Base-by-base conservation (phyloP, 2,888 invertebrate species). In the Smittia sp. region DNA sequence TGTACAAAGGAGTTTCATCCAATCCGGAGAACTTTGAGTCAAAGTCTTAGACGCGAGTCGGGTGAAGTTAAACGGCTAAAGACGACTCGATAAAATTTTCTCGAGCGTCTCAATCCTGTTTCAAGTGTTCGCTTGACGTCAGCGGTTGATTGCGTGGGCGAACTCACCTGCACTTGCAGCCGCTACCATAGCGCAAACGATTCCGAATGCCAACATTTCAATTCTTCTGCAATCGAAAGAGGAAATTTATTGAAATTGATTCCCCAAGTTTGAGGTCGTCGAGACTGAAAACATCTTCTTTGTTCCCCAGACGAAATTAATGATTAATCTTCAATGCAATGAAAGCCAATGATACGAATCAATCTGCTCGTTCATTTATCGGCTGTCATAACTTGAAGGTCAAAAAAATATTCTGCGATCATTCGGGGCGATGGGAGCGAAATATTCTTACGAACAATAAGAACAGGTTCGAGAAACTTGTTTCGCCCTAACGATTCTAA, bases 151-250 rank as follows among this genome's bases (percentile, higher is more conserved):
- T 25, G 63, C 25, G 65, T 24, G 32, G 54, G 54, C 54, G 66
- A 74, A 74, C 67, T 74, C 25, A 74, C 67, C 73, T 54, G 70
- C 70, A 73, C 73, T 73, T 1, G 73, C 65, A 38, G 63, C 25
- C 3, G 39, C 73, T 25, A 65, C 46, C 1, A 73, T 7, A 62
- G 63, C 65, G 15, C 63, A 63, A 24, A 73, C 18, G 3, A 63
- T 46, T 46, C 73, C 73, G 18, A 73, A 22, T 25, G 41, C 13
- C 2, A 73, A 20, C 73, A 73, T 73, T 65, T 65, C 46, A 20
- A 15, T 62, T 27, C n/a, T 54, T 62, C 39, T 72, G 39, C 25
- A 39, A 27, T 11, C 22, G 13, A 72, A 39, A 39, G 9, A 72
- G 38, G 15, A 69, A 38, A 62, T 58, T 46, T 11, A 15, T n/a